A percentile compares a stretch with the other conserved stretches of the same genome.
These are phyloP conservation scores for Isoperla grammatica DNA, from an alignment of 2,888 invertebrate genomes.

Conservation along the genomic window DNA sequence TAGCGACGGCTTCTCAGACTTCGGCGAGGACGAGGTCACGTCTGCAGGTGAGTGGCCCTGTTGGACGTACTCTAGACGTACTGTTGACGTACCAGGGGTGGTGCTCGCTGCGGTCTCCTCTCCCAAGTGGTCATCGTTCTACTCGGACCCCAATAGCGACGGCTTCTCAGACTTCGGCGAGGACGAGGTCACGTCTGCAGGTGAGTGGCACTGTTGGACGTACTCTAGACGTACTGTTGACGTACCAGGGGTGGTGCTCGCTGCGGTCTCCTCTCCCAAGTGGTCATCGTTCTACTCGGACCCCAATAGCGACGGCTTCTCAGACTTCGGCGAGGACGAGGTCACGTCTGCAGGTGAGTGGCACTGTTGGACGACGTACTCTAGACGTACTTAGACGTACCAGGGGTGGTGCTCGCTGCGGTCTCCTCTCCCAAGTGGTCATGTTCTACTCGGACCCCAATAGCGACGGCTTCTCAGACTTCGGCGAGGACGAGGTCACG, in stretches of 20 bases:
- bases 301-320: slow-evolving; percentile 54
- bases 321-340: slow-evolving; percentile 62
- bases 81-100: no score
- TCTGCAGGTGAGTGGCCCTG: no score
- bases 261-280: slow-evolving; percentile 75
- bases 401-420: slow-evolving; percentile 82
- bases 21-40: slow-evolving; percentile 64
- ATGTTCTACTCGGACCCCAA: slow-evolving; percentile 55
- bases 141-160: slow-evolving; percentile 56
- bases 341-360: no score
- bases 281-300: slow-evolving; percentile 64
- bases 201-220: no score
- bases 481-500: slow-evolving; percentile 64
- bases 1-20: slow-evolving; percentile 57
- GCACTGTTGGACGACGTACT: no score
- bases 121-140: slow-evolving; percentile 62
- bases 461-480: slow-evolving; percentile 57
- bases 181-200: slow-evolving; percentile 64
- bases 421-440: slow-evolving; percentile 76
- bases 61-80: no score
- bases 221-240: no score
- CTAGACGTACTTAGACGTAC: no score
- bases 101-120: no score
- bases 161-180: slow-evolving; percentile 59
- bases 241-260: no score